phyloP scores from a whole-genome alignment of 1,140 invertebrate species.

The Saxidomus purpurata region DNA sequence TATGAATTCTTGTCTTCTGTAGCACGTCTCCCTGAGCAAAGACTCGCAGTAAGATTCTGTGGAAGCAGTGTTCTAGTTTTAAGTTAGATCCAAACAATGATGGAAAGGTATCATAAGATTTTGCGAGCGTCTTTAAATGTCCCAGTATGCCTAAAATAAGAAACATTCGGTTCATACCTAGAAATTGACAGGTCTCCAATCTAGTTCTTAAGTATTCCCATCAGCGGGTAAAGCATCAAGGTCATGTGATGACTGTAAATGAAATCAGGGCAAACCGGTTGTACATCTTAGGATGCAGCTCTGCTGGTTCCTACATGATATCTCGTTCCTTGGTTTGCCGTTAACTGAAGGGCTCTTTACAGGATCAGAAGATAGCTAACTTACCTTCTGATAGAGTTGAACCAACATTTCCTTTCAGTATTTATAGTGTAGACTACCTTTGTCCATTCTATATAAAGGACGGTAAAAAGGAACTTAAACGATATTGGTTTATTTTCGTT shows the following conservation, averaged over 20 bases:
- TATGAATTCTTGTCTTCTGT: no score
- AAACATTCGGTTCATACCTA: slow-evolving; percentile 61
- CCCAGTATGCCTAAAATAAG: not conserved
- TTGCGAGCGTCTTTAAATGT: slow-evolving; percentile 16
- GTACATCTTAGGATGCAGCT: slow-evolving; percentile 44
- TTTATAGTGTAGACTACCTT: slow-evolving; percentile 46
- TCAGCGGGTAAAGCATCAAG: slow-evolving; percentile 50
- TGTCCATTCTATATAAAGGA: slow-evolving; percentile 2
- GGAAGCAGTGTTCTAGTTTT: not conserved
- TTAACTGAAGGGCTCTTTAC: not conserved
- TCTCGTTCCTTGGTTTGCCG: slow-evolving; percentile 39
- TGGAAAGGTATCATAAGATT: slow-evolving; percentile 45
- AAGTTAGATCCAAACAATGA: slow-evolving; percentile 50
- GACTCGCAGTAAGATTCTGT: not conserved
- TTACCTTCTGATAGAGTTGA: slow-evolving; percentile 63
- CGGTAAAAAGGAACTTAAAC: no score
- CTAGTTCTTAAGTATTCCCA: slow-evolving; percentile 50
- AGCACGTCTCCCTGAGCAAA: no score
- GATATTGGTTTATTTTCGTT: no score
- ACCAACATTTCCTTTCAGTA: slow-evolving; percentile 63
- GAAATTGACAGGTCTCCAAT: slow-evolving; percentile 29
- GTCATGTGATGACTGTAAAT: slow-evolving; percentile 49
- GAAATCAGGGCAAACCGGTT: slow-evolving; percentile 32
- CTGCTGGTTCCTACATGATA: slow-evolving; percentile 16
- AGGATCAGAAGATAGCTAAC: slow-evolving; percentile 68